Conservation (phyloP, 2,888 invertebrate species). For the Cerastoderma edule region DNA sequence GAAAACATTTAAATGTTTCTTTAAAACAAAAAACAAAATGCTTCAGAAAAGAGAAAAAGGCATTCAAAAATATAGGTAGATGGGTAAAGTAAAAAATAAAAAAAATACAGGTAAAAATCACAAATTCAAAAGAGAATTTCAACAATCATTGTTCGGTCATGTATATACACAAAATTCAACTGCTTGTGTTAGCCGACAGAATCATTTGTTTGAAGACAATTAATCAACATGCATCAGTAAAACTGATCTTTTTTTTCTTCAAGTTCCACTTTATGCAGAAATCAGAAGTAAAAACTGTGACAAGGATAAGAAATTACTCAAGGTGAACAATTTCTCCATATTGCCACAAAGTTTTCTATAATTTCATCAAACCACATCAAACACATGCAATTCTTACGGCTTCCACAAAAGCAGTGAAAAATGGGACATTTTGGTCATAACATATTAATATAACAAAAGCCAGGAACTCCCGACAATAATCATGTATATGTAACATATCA, state of each 20-base stretch:
- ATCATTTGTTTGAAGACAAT: no score
- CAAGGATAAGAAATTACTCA: no score
- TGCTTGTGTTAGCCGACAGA: no score
- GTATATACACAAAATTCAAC: conserved; percentile 43
- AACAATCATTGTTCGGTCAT: conserved; percentile 53
- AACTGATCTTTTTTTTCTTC: no score
- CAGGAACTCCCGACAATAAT: neutral
- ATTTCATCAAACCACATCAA: no score
- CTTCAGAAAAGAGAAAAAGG: conserved; percentile 37
- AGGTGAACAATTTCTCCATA: no score
- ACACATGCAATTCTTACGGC: neutral
- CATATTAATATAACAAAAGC: conserved; percentile 23
- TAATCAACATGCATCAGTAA: no score
- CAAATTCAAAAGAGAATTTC: conserved; percentile 47
- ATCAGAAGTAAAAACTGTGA: no score
- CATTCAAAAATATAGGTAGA: conserved; percentile 56
- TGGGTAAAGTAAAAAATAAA: conserved; percentile 44
- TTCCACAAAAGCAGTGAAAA: conserved; percentile 13
- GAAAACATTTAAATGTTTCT: no score
- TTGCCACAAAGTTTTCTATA: no score
- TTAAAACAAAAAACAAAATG: conserved; percentile 18
- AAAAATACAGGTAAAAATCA: conserved; percentile 57
- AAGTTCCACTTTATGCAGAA: no score
- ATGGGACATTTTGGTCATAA: conserved; percentile 36
- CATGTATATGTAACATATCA: conserved; percentile 29